phyloP scores from a whole-genome alignment of 2,797 vertebrate genomes.

The Poecilia wingei region DNA sequence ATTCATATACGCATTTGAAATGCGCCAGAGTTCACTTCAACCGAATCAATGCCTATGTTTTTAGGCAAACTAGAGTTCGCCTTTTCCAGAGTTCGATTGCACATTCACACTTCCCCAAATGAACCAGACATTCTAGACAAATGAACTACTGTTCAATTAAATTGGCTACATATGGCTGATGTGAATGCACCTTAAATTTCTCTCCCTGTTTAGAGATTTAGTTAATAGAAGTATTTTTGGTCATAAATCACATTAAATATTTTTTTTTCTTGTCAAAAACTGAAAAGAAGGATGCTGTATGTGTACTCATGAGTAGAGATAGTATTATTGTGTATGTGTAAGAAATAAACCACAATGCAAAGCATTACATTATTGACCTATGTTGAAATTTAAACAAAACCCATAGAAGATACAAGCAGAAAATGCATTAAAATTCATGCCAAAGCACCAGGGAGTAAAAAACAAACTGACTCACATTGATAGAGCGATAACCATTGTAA shows the following conservation, averaged over 20 bases:
- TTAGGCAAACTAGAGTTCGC: no score
- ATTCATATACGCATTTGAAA: no score
- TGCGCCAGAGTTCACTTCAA: no score
- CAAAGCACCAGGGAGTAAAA: not conserved
- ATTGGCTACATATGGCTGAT: no score
- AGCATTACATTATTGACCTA: not conserved
- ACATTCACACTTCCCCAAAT: no score
- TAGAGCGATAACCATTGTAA: conserved; percentile 43
- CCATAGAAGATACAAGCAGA: conserved; percentile 12
- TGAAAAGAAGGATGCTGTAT: not conserved
- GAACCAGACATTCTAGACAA: no score
- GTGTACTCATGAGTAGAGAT: not conserved
- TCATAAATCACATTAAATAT: not conserved
- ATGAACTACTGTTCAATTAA: no score
- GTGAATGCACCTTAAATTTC: no score
- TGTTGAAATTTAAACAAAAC: not conserved
- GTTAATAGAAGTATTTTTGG: not conserved
- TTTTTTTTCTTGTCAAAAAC: not conserved
- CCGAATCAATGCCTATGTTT: no score
- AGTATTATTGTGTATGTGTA: conserved; percentile 10
- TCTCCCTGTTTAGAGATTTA: not conserved
- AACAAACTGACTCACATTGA: conserved; percentile 12
- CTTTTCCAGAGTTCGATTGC: no score
- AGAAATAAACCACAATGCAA: not conserved
- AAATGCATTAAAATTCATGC: conserved; percentile 1